Evolutionary conservation across 2,888 invertebrate species (phyloP).

Genomic region (Galerucella nymphaeae): DNA sequence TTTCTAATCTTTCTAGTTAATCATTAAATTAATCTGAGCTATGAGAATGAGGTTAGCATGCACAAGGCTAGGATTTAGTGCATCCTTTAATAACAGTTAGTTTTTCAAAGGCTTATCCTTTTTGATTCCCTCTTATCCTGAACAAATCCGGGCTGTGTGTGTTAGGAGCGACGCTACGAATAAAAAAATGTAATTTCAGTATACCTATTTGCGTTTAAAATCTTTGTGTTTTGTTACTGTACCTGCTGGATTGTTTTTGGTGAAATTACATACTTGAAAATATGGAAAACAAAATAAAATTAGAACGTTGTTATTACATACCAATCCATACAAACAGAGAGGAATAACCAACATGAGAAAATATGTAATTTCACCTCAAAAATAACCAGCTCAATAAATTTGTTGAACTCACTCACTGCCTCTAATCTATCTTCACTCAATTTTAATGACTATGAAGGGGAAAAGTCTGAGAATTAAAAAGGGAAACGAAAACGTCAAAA

Average conservation of each 20-base stretch:
- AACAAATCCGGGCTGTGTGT: constrained; percentile 10
- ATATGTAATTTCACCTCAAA: background rate
- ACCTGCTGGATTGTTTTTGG: background rate
- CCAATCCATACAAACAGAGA: no score
- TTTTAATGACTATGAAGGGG: no score
- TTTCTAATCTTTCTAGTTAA: background rate
- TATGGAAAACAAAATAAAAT: no score
- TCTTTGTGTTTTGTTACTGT: constrained; percentile 19
- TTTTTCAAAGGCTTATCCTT: constrained; percentile 27
- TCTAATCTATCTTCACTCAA: no score
- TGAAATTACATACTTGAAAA: background rate
- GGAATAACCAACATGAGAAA: no score
- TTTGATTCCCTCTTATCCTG: constrained; percentile 20
- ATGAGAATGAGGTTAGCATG: constrained; percentile 11
- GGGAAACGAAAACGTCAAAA: no score
- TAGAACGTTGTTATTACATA: no score
- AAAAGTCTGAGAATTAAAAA: no score
- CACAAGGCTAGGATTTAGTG: background rate
- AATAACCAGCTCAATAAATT: background rate
- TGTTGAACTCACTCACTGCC: background rate
- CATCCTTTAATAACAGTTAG: constrained; percentile 10
- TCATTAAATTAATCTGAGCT: background rate
- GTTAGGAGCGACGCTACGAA: constrained; percentile 13
- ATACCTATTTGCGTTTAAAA: constrained; percentile 25
- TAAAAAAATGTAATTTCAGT: constrained; percentile 26